Conservation (phyloP, 2,888 invertebrate species). For the Leucania comma region DNA sequence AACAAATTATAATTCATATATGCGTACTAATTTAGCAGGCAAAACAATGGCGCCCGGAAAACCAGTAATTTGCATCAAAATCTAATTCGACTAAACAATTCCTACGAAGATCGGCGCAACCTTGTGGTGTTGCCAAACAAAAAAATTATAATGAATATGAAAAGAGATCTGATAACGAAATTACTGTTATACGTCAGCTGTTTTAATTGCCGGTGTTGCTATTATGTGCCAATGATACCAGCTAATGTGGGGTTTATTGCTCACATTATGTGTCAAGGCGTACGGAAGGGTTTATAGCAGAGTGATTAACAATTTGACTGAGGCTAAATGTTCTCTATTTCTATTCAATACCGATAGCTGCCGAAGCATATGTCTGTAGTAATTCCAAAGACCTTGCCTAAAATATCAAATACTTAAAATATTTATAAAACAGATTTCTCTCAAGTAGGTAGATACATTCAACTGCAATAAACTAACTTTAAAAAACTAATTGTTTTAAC, state of each 20-base stretch:
- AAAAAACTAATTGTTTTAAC: too few species aligned
- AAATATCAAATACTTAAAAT: neutral
- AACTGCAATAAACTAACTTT: too few species aligned
- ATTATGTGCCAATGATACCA: constrained; percentile 64
- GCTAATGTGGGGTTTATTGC: constrained; percentile 51
- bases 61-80: constrained; percentile 58
- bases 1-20: constrained; percentile 51
- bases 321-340: constrained; percentile 21
- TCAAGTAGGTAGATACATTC: too few species aligned
- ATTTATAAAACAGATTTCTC: neutral
- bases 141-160: constrained; percentile 57
- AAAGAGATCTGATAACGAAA: constrained; percentile 67
- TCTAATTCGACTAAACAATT: constrained; percentile 59
- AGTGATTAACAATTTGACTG: constrained; percentile 39
- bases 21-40: constrained; percentile 42
- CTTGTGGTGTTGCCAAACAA: constrained; percentile 64
- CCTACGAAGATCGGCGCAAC: constrained; percentile 58
- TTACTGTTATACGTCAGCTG: constrained; percentile 61
- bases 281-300: constrained; percentile 44
- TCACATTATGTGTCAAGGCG: constrained; percentile 56
- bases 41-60: constrained; percentile 61
- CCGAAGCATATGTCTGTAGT: neutral
- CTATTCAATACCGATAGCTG: neutral
- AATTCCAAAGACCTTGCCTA: neutral
- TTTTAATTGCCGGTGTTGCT: constrained; percentile 63